Conservation (phyloP, 1,140 invertebrate species). For the Temnothorax longispinosus region DNA sequence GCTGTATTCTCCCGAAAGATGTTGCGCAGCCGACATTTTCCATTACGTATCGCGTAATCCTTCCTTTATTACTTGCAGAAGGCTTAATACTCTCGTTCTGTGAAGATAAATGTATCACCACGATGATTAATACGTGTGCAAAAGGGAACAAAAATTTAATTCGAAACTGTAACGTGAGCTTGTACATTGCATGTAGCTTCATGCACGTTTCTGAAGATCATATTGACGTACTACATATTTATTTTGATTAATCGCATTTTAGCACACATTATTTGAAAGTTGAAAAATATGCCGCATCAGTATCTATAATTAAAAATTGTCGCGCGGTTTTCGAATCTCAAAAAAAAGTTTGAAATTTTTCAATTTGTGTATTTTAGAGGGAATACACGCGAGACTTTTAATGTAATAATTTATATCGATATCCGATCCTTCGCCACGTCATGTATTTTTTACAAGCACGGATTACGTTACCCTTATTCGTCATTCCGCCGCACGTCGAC, state of each 20-base stretch:
- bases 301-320: neutral
- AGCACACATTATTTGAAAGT: neutral
- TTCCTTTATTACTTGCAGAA: constrained; percentile 49
- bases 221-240: neutral
- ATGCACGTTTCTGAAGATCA: neutral
- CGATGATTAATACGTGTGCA: constrained; percentile 50
- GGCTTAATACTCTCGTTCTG: constrained; percentile 36
- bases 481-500: constrained; percentile 41
- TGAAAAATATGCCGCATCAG: neutral
- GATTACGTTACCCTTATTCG: neutral
- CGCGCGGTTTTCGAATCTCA: neutral
- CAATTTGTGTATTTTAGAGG: neutral
- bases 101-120: constrained; percentile 48
- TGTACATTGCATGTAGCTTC: neutral
- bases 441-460: constrained; percentile 10
- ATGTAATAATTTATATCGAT: constrained; percentile 23
- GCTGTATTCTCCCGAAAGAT: constrained; percentile 17
- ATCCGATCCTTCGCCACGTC: neutral
- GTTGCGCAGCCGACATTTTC: constrained; percentile 47
- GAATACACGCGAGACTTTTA: neutral
- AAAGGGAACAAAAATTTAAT: constrained; percentile 37
- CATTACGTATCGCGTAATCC: constrained; percentile 46
- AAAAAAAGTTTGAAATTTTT: neutral
- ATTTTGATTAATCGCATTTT: neutral
- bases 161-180: constrained; percentile 3